Evolutionary conservation across 2,888 invertebrate species (phyloP).

Genomic region (Prosapia bicincta): DNA sequence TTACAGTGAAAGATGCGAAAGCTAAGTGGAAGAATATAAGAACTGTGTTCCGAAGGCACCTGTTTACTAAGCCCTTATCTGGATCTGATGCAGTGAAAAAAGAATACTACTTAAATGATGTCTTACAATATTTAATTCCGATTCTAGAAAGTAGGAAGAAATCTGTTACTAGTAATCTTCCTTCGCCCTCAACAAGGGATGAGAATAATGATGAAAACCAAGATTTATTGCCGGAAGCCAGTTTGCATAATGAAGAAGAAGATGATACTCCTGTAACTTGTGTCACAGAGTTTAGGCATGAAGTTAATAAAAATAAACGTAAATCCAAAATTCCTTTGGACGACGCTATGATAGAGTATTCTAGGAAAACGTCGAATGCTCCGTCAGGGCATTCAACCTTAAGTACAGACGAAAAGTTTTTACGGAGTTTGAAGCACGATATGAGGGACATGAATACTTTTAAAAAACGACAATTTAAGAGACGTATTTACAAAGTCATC

Average conservation of each 20-base stretch:
- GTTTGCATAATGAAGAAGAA: neutral
- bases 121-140: too few species aligned
- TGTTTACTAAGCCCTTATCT: neutral
- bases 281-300: neutral
- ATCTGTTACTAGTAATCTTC: neutral
- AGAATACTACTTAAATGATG: neutral
- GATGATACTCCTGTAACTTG: neutral
- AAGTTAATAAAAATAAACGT: neutral
- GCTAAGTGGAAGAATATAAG: neutral
- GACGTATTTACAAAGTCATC: neutral
- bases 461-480: neutral
- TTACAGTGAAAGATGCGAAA: conserved; percentile 4
- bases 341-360: too few species aligned
- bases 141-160: neutral
- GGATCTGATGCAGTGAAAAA: neutral
- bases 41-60: neutral
- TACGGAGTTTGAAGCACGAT: neutral
- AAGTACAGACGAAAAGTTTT: neutral
- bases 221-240: neutral
- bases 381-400: neutral
- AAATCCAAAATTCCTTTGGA: conserved; percentile 2
- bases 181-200: too few species aligned
- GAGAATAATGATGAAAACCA: neutral
- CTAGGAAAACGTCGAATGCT: neutral
- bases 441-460: neutral